Base-by-base conservation (phyloP, 2,888 invertebrate species). In the Proisotoma minuta region DNA sequence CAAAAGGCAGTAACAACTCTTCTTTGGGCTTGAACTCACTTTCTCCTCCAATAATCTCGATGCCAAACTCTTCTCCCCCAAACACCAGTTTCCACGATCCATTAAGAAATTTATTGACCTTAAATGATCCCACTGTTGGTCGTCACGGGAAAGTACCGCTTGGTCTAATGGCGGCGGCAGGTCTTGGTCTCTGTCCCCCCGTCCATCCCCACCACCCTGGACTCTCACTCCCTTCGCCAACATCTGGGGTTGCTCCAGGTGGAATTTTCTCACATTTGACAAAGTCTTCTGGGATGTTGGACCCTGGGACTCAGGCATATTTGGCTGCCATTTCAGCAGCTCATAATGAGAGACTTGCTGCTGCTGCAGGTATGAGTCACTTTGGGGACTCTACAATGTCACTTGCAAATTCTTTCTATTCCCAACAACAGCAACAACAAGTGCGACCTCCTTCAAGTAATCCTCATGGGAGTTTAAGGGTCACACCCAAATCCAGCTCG, bases 41-140 rank as follows among this genome's bases (percentile, higher is more conserved):
- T 5, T 56, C 69, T 10, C 65, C 70, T 5, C 68, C 68, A 28
- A 67, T 66, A 10, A 70, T 69, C 47, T 65, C 72, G 49, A 65
- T 72, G 62, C 68, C 72, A 18, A 62, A 69, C 28, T 63, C 72
- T 10, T 69, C 70, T 40, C 69, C 70, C 20, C 70, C 72, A 3
- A 57, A 47, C 8, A 40, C 48, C 5, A 5, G 48, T 1, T 52
- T 69, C 58, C n/a, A n/a, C 60, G 68, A 70, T 48, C 70, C 75
- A 10, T 76, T 82, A 68, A 79, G 80, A 62, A 84, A 84, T 74
- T 77, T 85, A 56, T 82, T 84, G 75, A 79, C 84, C 77, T 76
- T 84, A 24, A 75, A 76, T 1, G 77, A 78, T 63, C 75, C 77
- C 0, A 77, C 78, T 2, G 76, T 75, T 43, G 71, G 77, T 20